Conservation (phyloP, 2,113 vertebrate species). For the Glaucidium brasilianum region DNA sequence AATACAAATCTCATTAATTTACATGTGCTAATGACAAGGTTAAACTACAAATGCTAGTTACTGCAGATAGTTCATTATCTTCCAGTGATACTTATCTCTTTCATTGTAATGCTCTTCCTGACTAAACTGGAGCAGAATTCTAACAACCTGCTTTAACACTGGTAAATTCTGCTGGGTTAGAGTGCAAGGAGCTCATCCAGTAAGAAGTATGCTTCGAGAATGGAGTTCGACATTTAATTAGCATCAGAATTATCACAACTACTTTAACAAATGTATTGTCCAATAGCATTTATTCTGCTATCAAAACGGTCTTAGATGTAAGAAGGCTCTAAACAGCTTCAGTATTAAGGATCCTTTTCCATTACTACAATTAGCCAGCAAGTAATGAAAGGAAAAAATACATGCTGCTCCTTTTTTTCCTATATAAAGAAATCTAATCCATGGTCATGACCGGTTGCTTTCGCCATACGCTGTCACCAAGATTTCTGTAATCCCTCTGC, state of each 20-base stretch:
- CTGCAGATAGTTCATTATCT: neutral
- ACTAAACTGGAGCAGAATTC: neutral
- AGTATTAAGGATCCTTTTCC: neutral
- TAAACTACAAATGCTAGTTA: neutral
- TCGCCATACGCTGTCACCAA: neutral
- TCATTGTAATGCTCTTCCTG: neutral
- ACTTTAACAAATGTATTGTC: neutral
- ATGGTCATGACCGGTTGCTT: neutral
- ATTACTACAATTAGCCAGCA: neutral
- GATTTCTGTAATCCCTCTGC: neutral
- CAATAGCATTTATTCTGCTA: neutral
- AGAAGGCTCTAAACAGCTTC: neutral
- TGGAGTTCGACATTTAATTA: neutral
- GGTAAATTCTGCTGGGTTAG: neutral
- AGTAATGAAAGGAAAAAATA: neutral
- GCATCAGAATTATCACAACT: neutral
- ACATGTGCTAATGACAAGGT: neutral
- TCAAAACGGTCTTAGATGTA: neutral
- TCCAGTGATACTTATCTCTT: neutral
- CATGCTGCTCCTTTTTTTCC: neutral
- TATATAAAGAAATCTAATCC: neutral
- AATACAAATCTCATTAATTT: neutral
- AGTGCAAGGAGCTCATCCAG: neutral
- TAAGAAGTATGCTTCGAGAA: neutral
- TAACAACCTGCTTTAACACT: neutral